phyloP scores from a whole-genome alignment of 2,888 invertebrate species.

The Orchestes rusci region DNA sequence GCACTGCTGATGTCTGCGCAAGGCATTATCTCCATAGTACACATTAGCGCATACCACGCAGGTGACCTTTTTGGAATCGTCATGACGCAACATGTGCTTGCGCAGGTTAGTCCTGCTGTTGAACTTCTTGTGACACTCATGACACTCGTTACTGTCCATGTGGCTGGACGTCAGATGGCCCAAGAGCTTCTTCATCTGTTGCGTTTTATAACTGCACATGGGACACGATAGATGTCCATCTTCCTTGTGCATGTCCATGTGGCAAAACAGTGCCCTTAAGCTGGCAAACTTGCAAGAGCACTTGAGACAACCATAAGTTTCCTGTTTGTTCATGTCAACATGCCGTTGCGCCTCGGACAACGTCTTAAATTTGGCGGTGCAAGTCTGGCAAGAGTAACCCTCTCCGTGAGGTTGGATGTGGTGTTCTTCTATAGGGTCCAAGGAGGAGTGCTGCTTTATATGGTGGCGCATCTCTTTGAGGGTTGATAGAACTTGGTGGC shows the following conservation, averaged over 20 bases:
- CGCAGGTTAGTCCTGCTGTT: slow-evolving; percentile 44
- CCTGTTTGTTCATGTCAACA: slow-evolving; percentile 31
- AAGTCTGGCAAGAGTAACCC: slow-evolving; percentile 33
- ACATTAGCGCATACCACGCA: slow-evolving; percentile 18
- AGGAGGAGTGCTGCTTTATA: slow-evolving; percentile 35
- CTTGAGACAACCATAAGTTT: slow-evolving; percentile 42
- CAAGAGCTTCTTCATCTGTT: slow-evolving; percentile 32
- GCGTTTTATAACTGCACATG: slow-evolving; percentile 34
- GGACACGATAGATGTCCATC: slow-evolving; percentile 35
- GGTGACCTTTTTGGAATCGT: slow-evolving; percentile 13
- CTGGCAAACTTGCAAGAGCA: slow-evolving; percentile 36
- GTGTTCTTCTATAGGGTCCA: slow-evolving; percentile 33
- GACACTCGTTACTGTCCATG: slow-evolving; percentile 46
- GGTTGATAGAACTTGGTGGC: slow-evolving; percentile 30
- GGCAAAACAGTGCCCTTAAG: slow-evolving; percentile 36
- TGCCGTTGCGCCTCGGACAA: slow-evolving; percentile 32
- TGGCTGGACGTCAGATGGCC: slow-evolving; percentile 37
- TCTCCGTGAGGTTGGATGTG: slow-evolving; percentile 32
- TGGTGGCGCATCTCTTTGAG: slow-evolving; percentile 31
- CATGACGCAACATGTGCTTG: slow-evolving; percentile 19
- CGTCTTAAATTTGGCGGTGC: slow-evolving; percentile 30
- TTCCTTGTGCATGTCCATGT: slow-evolving; percentile 34
- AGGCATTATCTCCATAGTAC: slow-evolving; percentile 14
- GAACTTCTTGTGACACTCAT: slow-evolving; percentile 49
- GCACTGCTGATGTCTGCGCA: slow-evolving; percentile 17